Base-by-base conservation (phyloP, 2,113 vertebrate species). In the Mohoua ochrocephala region DNA sequence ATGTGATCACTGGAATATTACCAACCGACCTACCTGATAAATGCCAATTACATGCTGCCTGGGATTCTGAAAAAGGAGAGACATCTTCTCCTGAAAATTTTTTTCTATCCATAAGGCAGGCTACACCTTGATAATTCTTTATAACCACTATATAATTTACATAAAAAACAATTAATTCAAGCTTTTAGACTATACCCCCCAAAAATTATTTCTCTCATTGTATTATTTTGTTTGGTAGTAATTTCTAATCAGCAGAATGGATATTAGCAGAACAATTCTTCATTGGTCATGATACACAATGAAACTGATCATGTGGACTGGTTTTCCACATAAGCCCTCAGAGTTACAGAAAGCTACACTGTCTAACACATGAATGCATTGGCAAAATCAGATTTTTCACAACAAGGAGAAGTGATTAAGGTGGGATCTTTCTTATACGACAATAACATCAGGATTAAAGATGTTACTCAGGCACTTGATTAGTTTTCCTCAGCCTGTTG, bases 181-280 rank as follows among this genome's bases (percentile, higher is more conserved):
- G 10, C 4, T 75, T 82, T 74, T 71, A 45, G 9, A 54, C 3
- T 67, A 41, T 13, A 54, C 1, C 1, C 4, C 2, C 1, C 2
- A 4, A 24, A 45, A 80, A 24, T 9, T 22, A 26, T 59, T 76
- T 50, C 26, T 80, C 2, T 61, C 2, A 11, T 30, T 49, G 5
- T 22, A 41, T 71, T 85, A 52, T 61, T 68, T 83, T 68, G 1
- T 75, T 88, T 76, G 9, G 3, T 64, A 88, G 37, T 16, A 49
- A 39, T 71, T 83, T 83, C 18, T 50, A 47, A 22, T 60, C 5
- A 67, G 3, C 39, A 71, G 30, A 60, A 10, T 63, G 19, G 4
- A 37, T 65, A n/a, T 70, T 59, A 81, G 22, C n/a, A 49, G 41
- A 78, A 28, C 3, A 57, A 15, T 73, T 56, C 27, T 64, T 91